Base-by-base conservation (phyloP, 1,140 invertebrate species). In the Bursaphelenchus mucronatus region DNA sequence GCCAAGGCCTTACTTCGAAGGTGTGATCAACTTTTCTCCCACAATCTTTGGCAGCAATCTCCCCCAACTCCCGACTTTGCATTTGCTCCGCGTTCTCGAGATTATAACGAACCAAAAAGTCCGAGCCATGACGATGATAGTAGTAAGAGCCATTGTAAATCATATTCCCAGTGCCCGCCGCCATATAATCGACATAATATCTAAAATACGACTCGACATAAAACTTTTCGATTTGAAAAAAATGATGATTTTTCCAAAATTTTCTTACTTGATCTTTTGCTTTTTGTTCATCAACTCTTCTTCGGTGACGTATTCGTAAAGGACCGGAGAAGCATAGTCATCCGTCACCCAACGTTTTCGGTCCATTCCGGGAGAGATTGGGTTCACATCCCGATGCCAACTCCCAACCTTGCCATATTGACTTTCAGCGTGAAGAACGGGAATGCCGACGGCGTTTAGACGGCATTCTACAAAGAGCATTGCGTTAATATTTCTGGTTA, bases 111-210 rank as follows among this genome's bases (percentile, higher is more conserved):
- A 80, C 78, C 41, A 80, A 52, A 65, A 70, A 53, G 21, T 67
- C 73, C 8, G 78, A 81, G 11, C 77, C 77, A 50, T 80, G 79
- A 39, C 77, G 75, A 64, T 80, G 78, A 52, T 80, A 80, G 58
- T 64, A 80, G 52, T 81, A 80, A 5, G 76, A 79, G n/a, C 77
- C 78, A 57, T 80, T 80, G 52, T 77, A 67, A 21, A 80, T 68
- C 46, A 81, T 64, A 58, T 70, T 80, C 57, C 78, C 78, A 13
- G 78, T 80, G 43, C 78, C 78, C n/a, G 79, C 76, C 15, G 79
- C 78, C 58, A 80, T 45, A 58, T 75, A 80, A 45, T 80, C 79
- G 9, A 80, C 78, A 52, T 80, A 79, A 57, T 79, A 78, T 64
- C 76, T 76, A 44, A 21, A 70, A 63, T 15, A 8, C 40, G 15